Evolutionary conservation across 2,797 vertebrate genomes (phyloP), one percentile per base, ranked within the genome.

Genomic region (Xenops minutus): DNA sequence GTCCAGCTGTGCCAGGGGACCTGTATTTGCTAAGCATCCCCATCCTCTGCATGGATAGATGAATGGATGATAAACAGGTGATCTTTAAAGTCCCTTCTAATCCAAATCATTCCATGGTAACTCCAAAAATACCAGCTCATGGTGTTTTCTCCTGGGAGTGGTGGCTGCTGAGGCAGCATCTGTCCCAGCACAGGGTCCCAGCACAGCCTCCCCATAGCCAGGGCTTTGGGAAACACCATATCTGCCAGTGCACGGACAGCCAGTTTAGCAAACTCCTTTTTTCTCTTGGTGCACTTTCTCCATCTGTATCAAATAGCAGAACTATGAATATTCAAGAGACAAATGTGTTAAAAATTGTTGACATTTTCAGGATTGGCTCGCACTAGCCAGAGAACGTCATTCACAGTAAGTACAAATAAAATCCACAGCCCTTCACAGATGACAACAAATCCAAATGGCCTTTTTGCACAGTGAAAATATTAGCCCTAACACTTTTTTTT

Each of bases 401-500:
- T 93, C n/a, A 16, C 91, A 82, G 92, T 76, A 89, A 94, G 79
- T 86, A 90, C 13, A 22, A 92, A 90, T 78, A 75, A 96, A 93
- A 93, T 80, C 93, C 91, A 80, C 91, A 94, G 81, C 85, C 79
- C 78, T 92, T 95, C 93, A 75, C 87, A 83, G 85, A 96, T 88
- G 89, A 95, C 95, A 95, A 96, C 91, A 94, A 94, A 96, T 75
- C 93, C 95, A 94, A 86, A 78, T 79, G 96, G 85, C 94, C 91
- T 94, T 93, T 95, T 90, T 89, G 48, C 91, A 85, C 85, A 82
- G 59, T 73, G 94, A 96, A 95, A 96, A 95, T 91, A 94, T 96
- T 96, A 94, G 66, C 92, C 91, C 93, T 94, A 87, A 96, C 94
- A 76, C 95, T 29, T 43, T 62, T 32, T 86, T 19, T 48, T 58